phyloP scores from a whole-genome alignment of 2,888 invertebrate species.

The Synanthedon andrenaeformis region DNA sequence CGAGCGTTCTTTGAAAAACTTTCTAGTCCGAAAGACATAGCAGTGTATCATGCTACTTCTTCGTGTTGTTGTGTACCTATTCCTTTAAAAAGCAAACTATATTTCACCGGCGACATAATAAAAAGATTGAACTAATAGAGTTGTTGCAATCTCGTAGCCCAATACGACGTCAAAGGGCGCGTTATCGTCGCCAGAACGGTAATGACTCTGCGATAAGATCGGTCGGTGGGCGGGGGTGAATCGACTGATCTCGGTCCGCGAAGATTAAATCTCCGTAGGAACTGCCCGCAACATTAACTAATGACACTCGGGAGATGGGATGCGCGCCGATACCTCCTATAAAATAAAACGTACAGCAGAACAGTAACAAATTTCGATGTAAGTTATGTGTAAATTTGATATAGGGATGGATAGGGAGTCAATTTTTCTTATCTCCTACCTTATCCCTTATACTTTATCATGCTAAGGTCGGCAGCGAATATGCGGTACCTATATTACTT shows the following conservation, averaged over 20 bases:
- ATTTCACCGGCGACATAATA: slow-evolving; percentile 2
- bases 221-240: slow-evolving; percentile 22
- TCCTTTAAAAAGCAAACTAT: not conserved
- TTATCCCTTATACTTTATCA: too few relatives aligned
- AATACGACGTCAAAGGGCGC: slow-evolving; percentile 23
- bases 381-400: too few relatives aligned
- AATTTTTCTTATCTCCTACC: too few relatives aligned
- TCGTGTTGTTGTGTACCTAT: too few relatives aligned
- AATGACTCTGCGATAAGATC: slow-evolving; percentile 37
- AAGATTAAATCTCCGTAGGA: slow-evolving; percentile 46
- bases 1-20: too few relatives aligned
- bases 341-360: not conserved
- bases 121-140: slow-evolving; percentile 36
- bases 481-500: too few relatives aligned
- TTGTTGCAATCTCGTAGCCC: slow-evolving; percentile 25
- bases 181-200: slow-evolving; percentile 37
- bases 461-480: too few relatives aligned
- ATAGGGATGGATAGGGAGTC: too few relatives aligned
- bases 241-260: slow-evolving; percentile 37
- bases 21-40: too few relatives aligned
- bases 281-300: slow-evolving; percentile 59
- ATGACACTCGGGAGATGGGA: slow-evolving; percentile 45
- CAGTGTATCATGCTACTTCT: too few relatives aligned
- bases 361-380: too few relatives aligned
- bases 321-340: slow-evolving; percentile 24